phyloP scores from a whole-genome alignment of 2,113 vertebrate genomes.

The Colistium nudipinnis region DNA sequence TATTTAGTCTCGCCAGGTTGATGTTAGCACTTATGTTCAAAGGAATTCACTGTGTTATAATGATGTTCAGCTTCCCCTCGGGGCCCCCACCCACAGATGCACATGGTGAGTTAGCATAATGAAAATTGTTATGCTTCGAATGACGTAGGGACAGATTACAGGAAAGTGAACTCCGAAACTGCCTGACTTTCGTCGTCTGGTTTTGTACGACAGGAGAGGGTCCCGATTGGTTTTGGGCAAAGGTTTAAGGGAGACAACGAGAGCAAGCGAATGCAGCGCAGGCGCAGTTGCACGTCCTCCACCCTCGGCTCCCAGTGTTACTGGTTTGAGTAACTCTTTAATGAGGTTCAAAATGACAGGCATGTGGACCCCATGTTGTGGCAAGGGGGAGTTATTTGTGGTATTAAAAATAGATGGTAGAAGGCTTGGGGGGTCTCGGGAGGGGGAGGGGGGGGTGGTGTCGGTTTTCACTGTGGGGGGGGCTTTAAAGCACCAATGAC shows the following conservation, averaged over 20 bases:
- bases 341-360: slow-evolving; percentile 81
- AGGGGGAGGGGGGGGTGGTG: slow-evolving; percentile 47
- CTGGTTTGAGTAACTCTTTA: slow-evolving; percentile 79
- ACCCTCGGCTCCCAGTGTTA: slow-evolving; percentile 70
- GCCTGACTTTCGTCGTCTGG: slow-evolving; percentile 19
- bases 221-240: slow-evolving; percentile 22
- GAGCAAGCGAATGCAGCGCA: slow-evolving; percentile 22
- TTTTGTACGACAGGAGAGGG: slow-evolving; percentile 7
- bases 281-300: slow-evolving; percentile 51
- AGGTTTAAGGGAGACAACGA: slow-evolving; percentile 31
- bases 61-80: slow-evolving; percentile 37
- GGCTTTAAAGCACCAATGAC: slow-evolving; percentile 68
- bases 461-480: slow-evolving; percentile 66
- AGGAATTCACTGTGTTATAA: slow-evolving; percentile 30
- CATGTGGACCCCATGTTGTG: slow-evolving; percentile 76
- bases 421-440: slow-evolving; percentile 72
- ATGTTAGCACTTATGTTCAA: slow-evolving; percentile 59
- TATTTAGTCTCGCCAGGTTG: slow-evolving; percentile 50
- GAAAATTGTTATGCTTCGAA: slow-evolving; percentile 27
- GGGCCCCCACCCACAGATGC: slow-evolving; percentile 29
- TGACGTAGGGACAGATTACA: slow-evolving; percentile 17
- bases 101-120: slow-evolving; percentile 39
- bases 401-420: slow-evolving; percentile 81
- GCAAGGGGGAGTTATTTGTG: slow-evolving; percentile 73
- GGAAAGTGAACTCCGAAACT: slow-evolving; percentile 24